Evolutionary conservation across 2,797 vertebrate species (phyloP), one percentile per base, ranked within the genome.

Genomic region (Atherinosoma microstoma): DNA sequence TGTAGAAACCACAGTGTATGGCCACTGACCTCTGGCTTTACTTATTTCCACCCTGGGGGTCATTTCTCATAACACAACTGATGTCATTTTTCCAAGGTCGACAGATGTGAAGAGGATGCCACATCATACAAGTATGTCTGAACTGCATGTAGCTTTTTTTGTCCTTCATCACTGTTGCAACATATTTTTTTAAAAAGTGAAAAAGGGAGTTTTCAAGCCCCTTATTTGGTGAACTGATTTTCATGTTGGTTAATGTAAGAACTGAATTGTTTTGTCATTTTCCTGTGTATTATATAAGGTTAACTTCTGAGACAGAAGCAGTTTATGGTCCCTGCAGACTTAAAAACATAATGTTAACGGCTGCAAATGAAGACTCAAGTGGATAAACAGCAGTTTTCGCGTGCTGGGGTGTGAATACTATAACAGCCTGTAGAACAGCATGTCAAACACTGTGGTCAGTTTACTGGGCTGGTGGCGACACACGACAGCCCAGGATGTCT

Each of bases 391-490:
- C 22, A 61, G 35, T 27, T 70, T 70, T 81, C 66, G 81, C 64
- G 60, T 84, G 81, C 79, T 81, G 80, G 58, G 87, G 82, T 71
- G 68, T 79, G 84, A 84, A 82, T 61, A 76, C 66, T 86, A 85
- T 79, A 85, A 73, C 80, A 85, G 84, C 2, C 27, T 85, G 87
- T 88, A 59, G 73, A 82, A 83, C 82, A 87, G 76, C 78, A 47
- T 82, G 88, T 86, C 40, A 15, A 87, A 87, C 86, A 84, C 63
- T 89, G 89, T 63, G 89, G 91, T 83, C 82, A 89, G 65, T 91
- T 93, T 91, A 92, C 89, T 86, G 82, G 87, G 83, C 76, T 84
- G 80, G 68, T 88, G 89, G 90, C 76, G 84, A 89, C 85, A 73
- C 76, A 40, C 76, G 70, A 53, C 79, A 67, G 76, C 78, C 76